Evolutionary conservation across 2,797 vertebrate genomes (phyloP), one percentile per base, ranked within the genome.

Genomic region (Sternotherus odoratus): DNA sequence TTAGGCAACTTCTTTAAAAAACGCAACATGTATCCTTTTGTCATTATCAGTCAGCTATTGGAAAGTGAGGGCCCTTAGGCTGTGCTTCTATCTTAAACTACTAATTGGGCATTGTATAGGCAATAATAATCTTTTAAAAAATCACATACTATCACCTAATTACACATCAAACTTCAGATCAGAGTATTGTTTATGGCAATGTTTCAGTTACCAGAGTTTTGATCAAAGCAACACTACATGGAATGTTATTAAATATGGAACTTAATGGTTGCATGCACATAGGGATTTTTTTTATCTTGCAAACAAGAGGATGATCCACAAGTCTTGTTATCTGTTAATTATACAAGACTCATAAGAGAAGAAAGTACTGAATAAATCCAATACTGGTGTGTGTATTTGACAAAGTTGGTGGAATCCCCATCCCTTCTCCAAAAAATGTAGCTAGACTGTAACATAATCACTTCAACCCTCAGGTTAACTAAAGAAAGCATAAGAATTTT

Each of bases 211-310:
- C 81, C 93, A 82, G 79, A 92, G 88, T 94, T 95, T 86, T 90
- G 77, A 97, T 94, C 78, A 89, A 95, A 97, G 94, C 60, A 95
- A 93, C 90, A 94, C 79, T 26, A 81, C 3, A 81, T 39, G 87
- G 46, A 86, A 81, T 80, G 24, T 21, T 19, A 72, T 36, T 21
- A 72, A 96, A 97, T 90, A 93, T 83, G 74, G 87, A 56, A 89
- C 88, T 92, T 54, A 28, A 82, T 88, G 81, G 49, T 91, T 85
- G 78, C 89, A 92, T 84, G 77, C 91, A 75, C 1, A 78, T 66
- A 82, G 82, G 79, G 57, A 74, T 85, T 66, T 85, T 87, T 50
- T 91, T 84, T 33, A 89, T 91, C 69, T 93, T 90, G 88, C 72
- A 63, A 97, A 90, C 69, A 90, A 92, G 83, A 78, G 13, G 72